Evolutionary conservation across 2,113 vertebrate genomes (phyloP).

Genomic region (Notothenia rossii): DNA sequence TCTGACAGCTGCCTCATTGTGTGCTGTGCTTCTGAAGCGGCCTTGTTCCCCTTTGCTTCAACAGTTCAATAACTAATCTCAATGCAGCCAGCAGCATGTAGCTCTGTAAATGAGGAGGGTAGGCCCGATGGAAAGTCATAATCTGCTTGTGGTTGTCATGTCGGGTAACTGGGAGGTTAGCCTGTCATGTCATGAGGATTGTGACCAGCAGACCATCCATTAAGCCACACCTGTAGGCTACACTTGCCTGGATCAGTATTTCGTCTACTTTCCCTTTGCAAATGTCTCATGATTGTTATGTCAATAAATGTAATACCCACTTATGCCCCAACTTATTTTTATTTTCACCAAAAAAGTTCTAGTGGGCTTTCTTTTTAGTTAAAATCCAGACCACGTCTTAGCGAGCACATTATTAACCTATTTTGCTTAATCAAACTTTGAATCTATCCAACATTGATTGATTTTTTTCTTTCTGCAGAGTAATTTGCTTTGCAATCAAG

Average conservation of each 20-base stretch:
- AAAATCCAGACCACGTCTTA: neutral
- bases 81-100: conserved; percentile 73
- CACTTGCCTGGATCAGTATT: too few relatives aligned
- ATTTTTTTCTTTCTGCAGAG: conserved; percentile 13
- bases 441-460: conserved; percentile 6
- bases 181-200: conserved; percentile 48
- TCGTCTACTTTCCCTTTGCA: too few relatives aligned
- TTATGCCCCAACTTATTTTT: too few relatives aligned
- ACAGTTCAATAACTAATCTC: conserved; percentile 84
- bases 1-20: conserved; percentile 83
- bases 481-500: conserved; percentile 15
- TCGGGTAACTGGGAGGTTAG: conserved; percentile 27
- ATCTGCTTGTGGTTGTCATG: conserved; percentile 46
- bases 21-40: conserved; percentile 68
- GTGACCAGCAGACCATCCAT: neutral
- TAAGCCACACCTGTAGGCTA: too few relatives aligned
- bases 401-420: neutral
- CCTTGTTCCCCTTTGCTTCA: conserved; percentile 76
- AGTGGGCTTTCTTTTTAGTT: neutral
- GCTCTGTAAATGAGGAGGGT: conserved; percentile 69
- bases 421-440: neutral
- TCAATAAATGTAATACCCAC: too few relatives aligned
- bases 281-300: too few relatives aligned
- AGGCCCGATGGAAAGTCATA: conserved; percentile 64
- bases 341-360: too few relatives aligned